Evolutionary conservation across 2,797 vertebrate species (phyloP), one percentile per base, ranked within the genome.

Genomic region (Novumbra hubbsi): DNA sequence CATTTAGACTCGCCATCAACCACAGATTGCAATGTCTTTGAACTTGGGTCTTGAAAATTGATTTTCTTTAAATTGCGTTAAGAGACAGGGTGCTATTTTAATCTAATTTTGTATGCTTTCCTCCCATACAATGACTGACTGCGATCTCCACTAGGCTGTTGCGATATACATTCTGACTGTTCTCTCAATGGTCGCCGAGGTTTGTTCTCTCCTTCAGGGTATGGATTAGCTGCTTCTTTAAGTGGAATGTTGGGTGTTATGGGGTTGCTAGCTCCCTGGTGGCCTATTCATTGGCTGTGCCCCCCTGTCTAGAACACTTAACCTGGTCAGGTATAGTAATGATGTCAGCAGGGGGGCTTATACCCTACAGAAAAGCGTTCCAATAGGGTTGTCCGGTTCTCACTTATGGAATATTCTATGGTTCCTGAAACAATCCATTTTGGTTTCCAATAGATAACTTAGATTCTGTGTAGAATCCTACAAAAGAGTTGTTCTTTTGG

Each of bases 291-390:
- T 79, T 82, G 52, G 73, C 80, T 68, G 80, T 74, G 70, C 72
- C 73, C 74, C 80, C 70, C 70, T 84, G 87, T 84, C 85, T 79
- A 83, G 86, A 85, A 86, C 81, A 72, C 79, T 89, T 92, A 90
- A 92, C 89, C 91, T 87, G 88, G 86, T 81, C 78, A 79, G 84
- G 84, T 88, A 71, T 88, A 86, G 77, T 90, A 90, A 91, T 89
- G 82, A 79, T 76, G 74, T 87, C 86, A 89, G 88, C 85, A 88
- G 88, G 8, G 8, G 83, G 79, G 85, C 83, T 89, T 87, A 88
- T 90, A 89, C 90, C 88, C 79, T 81, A 72, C 7, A 19, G 16
- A 52, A 17, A 19, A 52, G 49, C 34, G 5, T 38, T 38, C 34
- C 34, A 38, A 38, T 38, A 38, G 34, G 34, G 34, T 38, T 38